Evolutionary conservation across 2,888 invertebrate genomes (phyloP).

Genomic region (Seira musarum): DNA sequence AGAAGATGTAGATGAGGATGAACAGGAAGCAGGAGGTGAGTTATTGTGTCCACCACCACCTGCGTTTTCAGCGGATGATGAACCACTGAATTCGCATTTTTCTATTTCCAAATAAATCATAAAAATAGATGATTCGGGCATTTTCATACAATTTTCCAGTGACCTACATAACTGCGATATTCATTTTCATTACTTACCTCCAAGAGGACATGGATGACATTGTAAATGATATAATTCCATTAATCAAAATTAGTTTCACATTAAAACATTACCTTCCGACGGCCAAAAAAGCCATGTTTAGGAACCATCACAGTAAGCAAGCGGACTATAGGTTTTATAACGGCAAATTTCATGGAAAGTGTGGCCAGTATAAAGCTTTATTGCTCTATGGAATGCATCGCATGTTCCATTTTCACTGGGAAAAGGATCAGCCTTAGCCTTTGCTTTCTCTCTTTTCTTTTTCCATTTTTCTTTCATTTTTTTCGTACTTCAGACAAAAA

Average conservation of each 20-base stretch:
- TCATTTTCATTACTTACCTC: conserved; percentile 68
- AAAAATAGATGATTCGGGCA: background rate
- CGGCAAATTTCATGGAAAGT: too few species aligned
- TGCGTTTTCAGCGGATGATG: background rate
- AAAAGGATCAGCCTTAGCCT: background rate
- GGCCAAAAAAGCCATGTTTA: background rate
- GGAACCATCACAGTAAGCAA: background rate
- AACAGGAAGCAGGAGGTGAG: conserved; percentile 33
- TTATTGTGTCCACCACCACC: conserved; percentile 15
- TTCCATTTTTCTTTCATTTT: background rate
- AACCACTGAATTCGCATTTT: conserved; percentile 66
- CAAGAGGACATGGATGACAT: conserved; percentile 71
- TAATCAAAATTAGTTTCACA: background rate
- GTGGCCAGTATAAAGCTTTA: too few species aligned
- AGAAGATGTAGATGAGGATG: conserved; percentile 59
- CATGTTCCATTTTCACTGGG: background rate
- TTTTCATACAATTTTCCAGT: conserved; percentile 1
- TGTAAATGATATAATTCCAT: conserved; percentile 86
- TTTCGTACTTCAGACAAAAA: background rate
- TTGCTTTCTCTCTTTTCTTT: background rate
- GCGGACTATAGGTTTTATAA: too few species aligned
- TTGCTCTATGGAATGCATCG: too few species aligned
- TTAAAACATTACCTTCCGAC: conserved; percentile 3
- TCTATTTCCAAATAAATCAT: conserved; percentile 45
- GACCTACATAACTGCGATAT: background rate